Base-by-base conservation (phyloP, 1,140 invertebrate species). In the Cherax destructor region DNA sequence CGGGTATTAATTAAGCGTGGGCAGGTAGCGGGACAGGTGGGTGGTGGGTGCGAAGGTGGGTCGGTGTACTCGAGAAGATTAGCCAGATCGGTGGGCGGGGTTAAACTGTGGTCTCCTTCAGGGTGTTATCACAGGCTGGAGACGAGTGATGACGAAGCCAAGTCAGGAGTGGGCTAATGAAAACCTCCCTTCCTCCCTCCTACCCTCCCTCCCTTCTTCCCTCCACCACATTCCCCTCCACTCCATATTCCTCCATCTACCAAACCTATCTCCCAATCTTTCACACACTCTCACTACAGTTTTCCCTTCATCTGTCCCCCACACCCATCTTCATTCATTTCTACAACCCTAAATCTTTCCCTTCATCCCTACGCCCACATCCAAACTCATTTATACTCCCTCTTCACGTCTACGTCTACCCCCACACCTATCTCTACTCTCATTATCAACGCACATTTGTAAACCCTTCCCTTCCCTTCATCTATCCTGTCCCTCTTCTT, bases 81-180 rank as follows among this genome's bases (percentile, higher is more conserved):
- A 91, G 88, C 88, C 83, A 91, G 88, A 91, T 91, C 88, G 83
- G 83, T 84, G 83, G 83, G 88, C 74, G 83, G 88, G 83, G 88
- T 91, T 85, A 85, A 91, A 91, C 88, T 91, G 83, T 84, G 83
- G 74, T 41, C 83, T 91, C 88, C 88, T 91, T 80, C 52, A 79
- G 83, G 74, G 76, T 91, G 88, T 91, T 91, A 91, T 91, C 88
- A 91, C 88, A 91, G 86, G 83, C 88, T 79, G 83, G 50, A 56
- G 16, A 86, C 83, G 83, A 91, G 88, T 91, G 88, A 85, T 91
- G 88, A 91, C 88, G 88, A 86, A 83, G 88, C 83, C 83, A 30
- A 80, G 83, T 85, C 52, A 65, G 74, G 83, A 91, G 88, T 78
- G 88, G 88, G 83, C 88, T 91, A 91, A 91, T 91, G 83, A 85